phyloP scores from a whole-genome alignment of 2,888 invertebrate species.

The Microplitis deprimator region DNA sequence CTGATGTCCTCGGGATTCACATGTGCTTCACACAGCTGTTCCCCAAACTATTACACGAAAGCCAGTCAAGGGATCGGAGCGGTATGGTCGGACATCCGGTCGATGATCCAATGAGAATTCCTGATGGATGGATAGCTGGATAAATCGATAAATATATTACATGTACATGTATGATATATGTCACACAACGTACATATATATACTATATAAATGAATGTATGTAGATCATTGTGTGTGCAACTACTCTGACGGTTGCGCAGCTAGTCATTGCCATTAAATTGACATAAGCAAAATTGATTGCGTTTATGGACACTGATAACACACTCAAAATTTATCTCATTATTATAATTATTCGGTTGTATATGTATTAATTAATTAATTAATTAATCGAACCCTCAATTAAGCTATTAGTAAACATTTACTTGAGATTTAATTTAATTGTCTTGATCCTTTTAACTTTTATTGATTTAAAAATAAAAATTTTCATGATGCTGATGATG shows the following conservation, averaged over 20 bases:
- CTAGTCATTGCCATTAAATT: neutral
- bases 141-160: neutral
- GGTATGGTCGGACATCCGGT: conserved; percentile 31
- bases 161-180: conserved; percentile 28
- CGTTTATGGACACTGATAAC: neutral
- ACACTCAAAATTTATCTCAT: neutral
- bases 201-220: neutral
- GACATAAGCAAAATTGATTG: neutral
- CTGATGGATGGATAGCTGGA: conserved; percentile 17
- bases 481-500: neutral
- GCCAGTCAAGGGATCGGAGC: conserved; percentile 31
- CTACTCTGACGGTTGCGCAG: neutral
- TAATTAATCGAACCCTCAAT: neutral
- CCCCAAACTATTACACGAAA: conserved; percentile 37
- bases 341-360: neutral
- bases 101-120: conserved; percentile 28
- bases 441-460: too few species aligned
- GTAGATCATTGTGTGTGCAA: neutral
- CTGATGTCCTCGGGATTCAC: conserved; percentile 53
- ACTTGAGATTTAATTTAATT: too few species aligned
- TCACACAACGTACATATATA: neutral
- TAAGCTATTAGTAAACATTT: neutral
- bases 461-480: too few species aligned
- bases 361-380: neutral
- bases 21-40: conserved; percentile 55